A percentile compares a stretch with the other conserved stretches of the same genome.
Evolutionary conservation across 2,888 invertebrate species (phyloP).

Genomic region (Acrobasis repandana): DNA sequence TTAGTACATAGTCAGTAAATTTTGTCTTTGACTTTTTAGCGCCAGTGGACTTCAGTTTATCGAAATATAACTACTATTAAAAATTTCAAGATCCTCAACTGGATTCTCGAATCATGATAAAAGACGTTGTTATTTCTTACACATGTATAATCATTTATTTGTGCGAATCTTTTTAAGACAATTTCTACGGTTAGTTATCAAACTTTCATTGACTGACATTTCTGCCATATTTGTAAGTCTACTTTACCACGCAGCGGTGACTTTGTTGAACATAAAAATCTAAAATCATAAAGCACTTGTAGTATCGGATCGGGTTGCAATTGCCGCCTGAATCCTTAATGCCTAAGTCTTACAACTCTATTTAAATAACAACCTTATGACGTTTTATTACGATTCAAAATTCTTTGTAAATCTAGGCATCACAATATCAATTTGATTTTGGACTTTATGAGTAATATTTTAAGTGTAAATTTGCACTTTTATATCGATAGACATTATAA

Average conservation of each 20-base stretch:
- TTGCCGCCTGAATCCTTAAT: constrained; percentile 74
- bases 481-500: constrained; percentile 9
- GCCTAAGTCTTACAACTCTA: constrained; percentile 27
- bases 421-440: constrained; percentile 11
- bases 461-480: constrained; percentile 16
- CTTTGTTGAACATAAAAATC: constrained; percentile 79
- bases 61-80: no score
- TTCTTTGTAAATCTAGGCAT: background rate
- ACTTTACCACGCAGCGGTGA: constrained; percentile 60
- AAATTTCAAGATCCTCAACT: no score
- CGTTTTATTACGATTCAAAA: background rate
- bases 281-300: constrained; percentile 77
- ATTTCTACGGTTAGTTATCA: no score
- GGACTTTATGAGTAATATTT: constrained; percentile 10
- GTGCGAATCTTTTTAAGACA: no score
- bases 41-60: no score
- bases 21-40: no score
- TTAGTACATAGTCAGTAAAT: no score
- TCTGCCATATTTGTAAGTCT: constrained; percentile 37
- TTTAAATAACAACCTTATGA: constrained; percentile 3
- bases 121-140: no score
- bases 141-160: no score
- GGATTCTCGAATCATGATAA: no score
- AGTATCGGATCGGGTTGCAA: constrained; percentile 73
- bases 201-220: background rate